A percentile compares a stretch with the other conserved stretches of the same genome.
phyloP scores from a whole-genome alignment of 1,140 invertebrate species.

The Copidosoma floridanum region DNA sequence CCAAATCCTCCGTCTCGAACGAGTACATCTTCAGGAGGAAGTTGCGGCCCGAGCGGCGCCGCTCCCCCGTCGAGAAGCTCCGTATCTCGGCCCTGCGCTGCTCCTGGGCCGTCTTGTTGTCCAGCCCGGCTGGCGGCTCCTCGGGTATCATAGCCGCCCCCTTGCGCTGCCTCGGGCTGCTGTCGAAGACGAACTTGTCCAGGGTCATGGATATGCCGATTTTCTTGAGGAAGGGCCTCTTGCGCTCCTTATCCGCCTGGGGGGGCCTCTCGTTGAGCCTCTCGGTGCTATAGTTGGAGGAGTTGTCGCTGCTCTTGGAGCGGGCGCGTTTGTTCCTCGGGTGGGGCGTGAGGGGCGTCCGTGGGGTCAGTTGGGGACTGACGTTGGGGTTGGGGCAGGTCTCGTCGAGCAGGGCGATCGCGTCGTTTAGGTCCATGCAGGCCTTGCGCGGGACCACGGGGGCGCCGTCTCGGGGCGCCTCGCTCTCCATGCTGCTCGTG shows the following conservation, averaged over 20 bases:
- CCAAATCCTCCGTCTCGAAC: constrained; percentile 51
- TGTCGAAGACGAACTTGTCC: constrained; percentile 49
- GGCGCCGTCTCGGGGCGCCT: constrained; percentile 7
- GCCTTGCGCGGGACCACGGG: constrained; percentile 39
- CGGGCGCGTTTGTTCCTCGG: constrained; percentile 45
- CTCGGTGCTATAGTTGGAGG: constrained; percentile 51
- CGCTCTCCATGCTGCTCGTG: constrained; percentile 47
- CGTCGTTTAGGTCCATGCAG: constrained; percentile 51
- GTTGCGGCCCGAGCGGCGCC: constrained; percentile 44
- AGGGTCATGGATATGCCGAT: constrained; percentile 52
- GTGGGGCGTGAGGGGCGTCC: constrained; percentile 46
- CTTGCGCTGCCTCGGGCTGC: not conserved
- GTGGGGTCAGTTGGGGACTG: constrained; percentile 47
- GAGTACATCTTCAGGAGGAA: constrained; percentile 51
- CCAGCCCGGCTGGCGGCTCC: not conserved
- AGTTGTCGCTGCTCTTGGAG: constrained; percentile 54
- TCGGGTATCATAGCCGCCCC: not conserved
- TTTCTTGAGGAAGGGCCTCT: constrained; percentile 49
- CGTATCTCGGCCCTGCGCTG: constrained; percentile 19
- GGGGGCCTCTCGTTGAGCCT: constrained; percentile 39
- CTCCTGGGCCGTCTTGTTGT: not conserved
- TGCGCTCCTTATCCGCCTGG: constrained; percentile 43
- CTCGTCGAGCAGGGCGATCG: constrained; percentile 51
- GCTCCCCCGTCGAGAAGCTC: constrained; percentile 26
- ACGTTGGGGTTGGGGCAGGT: constrained; percentile 50